A percentile compares a stretch with the other conserved stretches of the same genome.
Conservation (phyloP, 2,888 invertebrate species). For the Diplazon laetatorius region DNA sequence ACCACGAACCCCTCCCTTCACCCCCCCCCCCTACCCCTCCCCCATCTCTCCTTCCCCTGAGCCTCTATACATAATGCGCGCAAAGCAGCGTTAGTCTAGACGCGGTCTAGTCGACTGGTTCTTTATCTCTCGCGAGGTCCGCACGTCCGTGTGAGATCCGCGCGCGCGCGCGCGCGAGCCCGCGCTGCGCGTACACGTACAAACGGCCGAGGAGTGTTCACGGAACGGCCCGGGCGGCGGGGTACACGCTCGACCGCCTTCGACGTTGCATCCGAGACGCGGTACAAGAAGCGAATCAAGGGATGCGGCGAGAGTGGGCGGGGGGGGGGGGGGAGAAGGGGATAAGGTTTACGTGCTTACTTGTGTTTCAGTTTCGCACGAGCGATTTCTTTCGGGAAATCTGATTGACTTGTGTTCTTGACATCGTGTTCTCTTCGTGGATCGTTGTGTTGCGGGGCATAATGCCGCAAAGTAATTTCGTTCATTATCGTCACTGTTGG, state of each 20-base stretch:
- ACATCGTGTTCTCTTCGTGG: neutral
- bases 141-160: constrained; percentile 50
- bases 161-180: neutral
- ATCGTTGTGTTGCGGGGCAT: neutral
- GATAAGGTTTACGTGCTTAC: constrained; percentile 11
- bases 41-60: too few relatives aligned
- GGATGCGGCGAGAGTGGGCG: neutral
- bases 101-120: constrained; percentile 66
- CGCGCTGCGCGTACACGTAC: too few relatives aligned
- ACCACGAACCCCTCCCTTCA: too few relatives aligned
- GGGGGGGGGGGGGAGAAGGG: too few relatives aligned
- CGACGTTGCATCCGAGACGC: constrained; percentile 9
- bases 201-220: too few relatives aligned
- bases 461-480: constrained; percentile 41
- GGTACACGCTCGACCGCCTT: constrained; percentile 10
- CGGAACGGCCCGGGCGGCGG: too few relatives aligned
- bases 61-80: constrained; percentile 8
- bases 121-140: constrained; percentile 58
- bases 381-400: constrained; percentile 56
- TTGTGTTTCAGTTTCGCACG: constrained; percentile 54
- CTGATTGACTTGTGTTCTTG: neutral
- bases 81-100: constrained; percentile 62
- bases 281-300: constrained; percentile 16
- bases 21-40: too few relatives aligned
- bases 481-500: constrained; percentile 46